Base-by-base conservation (phyloP, 2,113 vertebrate genomes). In the Gavia stellata region DNA sequence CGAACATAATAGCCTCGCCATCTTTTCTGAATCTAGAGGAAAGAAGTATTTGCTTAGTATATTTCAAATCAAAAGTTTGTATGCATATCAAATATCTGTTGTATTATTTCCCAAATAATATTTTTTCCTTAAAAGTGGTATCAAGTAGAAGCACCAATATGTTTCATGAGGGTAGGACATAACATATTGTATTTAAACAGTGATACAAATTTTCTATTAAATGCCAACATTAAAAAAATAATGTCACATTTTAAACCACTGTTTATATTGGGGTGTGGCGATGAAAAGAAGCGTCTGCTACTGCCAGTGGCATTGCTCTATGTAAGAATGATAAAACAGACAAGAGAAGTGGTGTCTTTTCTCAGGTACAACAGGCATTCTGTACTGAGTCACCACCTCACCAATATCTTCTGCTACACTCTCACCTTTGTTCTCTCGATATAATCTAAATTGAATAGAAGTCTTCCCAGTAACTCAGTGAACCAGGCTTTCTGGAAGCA, bases 1-100 rank as follows among this genome's bases (percentile, higher is more conserved):
- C 99, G 98, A 81, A 98, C 95, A 71, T 96, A 99, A 97, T 98
- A 99, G 66, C 99, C 99, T 96, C 98, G 97, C 99, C 99, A 99
- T 28, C 47, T 97, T 93, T 94, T 98, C 97, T 99, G 99, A 97
- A 99, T 99, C 99, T 99, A 94, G 81, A 72, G 42, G 68, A 97
- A 92, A 96, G 75, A 96, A 96, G 93, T 75, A 94, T 77, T 96
- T 92, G 82, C 68, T 96, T 72, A 94, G 16, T 45, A 14, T 42
- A 91, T 47, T 77, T 42, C 17, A 81, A 84, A 89, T 50, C 40
- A 92, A 92, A 91, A 88, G 17, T 45, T 85, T 47, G 58, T 5
- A 82, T 61, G 73, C 23, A 75, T 72, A 82, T 83, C 20, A 88
- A 86, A 67, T 63, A 73, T 17, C 29, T 45, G 28, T 40, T 88